A percentile compares a stretch with the other conserved stretches of the same genome.
Evolutionary conservation across 1,140 invertebrate genomes (phyloP).

Genomic region (Scaptomyza hsui): DNA sequence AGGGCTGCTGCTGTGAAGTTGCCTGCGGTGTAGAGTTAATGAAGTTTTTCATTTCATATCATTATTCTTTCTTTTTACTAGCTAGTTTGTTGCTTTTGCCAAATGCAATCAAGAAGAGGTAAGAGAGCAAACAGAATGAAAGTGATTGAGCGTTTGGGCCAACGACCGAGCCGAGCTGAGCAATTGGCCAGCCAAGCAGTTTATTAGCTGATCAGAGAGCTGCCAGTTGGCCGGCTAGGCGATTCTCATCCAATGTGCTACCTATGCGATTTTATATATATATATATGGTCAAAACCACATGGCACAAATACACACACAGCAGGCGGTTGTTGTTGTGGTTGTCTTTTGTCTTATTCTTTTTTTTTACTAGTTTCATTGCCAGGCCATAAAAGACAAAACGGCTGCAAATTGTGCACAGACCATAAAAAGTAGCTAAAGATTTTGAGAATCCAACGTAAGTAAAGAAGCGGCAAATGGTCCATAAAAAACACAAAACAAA

Average conservation of each 20-base stretch:
- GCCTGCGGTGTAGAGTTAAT: conserved; percentile 21
- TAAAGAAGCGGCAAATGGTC: conserved; percentile 71
- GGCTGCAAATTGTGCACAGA: conserved; percentile 48
- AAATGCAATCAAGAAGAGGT: conserved; percentile 13
- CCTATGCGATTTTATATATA: conserved; percentile 4
- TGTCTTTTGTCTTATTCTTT: conserved; percentile 10
- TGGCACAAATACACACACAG: conserved; percentile 20
- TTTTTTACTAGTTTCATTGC: conserved; percentile 62
- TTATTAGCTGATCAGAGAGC: not conserved
- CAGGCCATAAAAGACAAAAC: conserved; percentile 48
- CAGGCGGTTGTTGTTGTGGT: conserved; percentile 22
- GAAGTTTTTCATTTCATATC: conserved; percentile 3
- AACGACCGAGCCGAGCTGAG: too few species aligned
- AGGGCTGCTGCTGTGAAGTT: conserved; percentile 20
- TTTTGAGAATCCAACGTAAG: conserved; percentile 66
- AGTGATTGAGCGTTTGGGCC: conserved; percentile 25
- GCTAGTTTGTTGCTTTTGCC: conserved; percentile 3
- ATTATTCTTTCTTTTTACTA: not conserved
- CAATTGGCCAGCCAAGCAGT: conserved; percentile 25
- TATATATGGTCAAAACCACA: conserved; percentile 57
- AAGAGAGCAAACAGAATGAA: conserved; percentile 33
- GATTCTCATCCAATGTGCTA: conserved; percentile 37
- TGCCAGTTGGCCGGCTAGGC: not conserved
- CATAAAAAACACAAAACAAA: conserved; percentile 80
- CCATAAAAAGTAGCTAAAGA: conserved; percentile 67